A percentile compares a stretch with the other conserved stretches of the same genome.
Evolutionary conservation across 1,140 invertebrate species (phyloP).

Genomic region (Heliothis subflexa): DNA sequence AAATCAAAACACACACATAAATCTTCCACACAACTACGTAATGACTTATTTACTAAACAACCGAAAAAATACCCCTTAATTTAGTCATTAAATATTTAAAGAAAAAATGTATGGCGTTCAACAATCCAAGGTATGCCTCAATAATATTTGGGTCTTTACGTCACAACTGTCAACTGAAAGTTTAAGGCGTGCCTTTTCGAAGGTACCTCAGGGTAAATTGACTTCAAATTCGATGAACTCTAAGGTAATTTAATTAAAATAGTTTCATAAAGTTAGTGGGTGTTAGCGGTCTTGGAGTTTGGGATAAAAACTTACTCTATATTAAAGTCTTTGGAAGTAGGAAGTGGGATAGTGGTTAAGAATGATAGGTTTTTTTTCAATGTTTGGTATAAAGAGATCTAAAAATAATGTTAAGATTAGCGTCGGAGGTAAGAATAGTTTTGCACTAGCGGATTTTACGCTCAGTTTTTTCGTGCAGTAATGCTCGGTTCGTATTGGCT

Average conservation of each 20-base stretch:
- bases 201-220: constrained; percentile 10
- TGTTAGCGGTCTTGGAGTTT: not conserved
- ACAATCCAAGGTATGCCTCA: constrained; percentile 13
- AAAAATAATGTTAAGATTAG: no score
- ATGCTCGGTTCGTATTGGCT: no score
- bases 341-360: no score
- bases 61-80: not conserved
- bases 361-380: no score
- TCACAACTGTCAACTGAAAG: constrained; percentile 22
- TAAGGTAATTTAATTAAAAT: constrained; percentile 32
- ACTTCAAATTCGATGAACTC: constrained; percentile 25
- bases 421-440: no score
- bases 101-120: constrained; percentile 7
- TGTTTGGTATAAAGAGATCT: no score
- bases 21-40: not conserved
- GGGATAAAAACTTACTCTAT: not conserved
- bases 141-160: constrained; percentile 12
- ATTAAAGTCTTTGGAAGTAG: not conserved
- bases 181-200: constrained; percentile 3
- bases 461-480: no score
- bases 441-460: not conserved
- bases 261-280: constrained; percentile 5
- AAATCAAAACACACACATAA: no score
- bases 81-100: constrained; percentile 26
- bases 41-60: constrained; percentile 17